These are phyloP conservation scores for Dissostichus mawsoni DNA, from an alignment of 2,113 vertebrate genomes.

Conservation along the genomic window DNA sequence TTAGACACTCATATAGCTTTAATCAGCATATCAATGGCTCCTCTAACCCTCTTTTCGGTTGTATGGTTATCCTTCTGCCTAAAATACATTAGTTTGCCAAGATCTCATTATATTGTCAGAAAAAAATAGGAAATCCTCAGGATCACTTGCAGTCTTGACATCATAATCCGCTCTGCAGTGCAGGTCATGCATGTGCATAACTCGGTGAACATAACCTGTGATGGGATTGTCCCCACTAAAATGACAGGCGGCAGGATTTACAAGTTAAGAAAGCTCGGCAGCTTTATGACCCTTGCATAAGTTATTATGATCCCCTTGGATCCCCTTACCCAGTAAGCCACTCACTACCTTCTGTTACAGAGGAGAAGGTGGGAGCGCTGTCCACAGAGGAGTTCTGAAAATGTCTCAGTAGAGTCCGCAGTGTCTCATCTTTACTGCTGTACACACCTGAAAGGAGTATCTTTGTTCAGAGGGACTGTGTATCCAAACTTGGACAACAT, in stretches of 20 bases:
- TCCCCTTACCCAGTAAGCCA: slow-evolving; percentile 87
- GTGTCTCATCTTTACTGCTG: slow-evolving; percentile 41
- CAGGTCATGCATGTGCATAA: slow-evolving; percentile 42
- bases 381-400: slow-evolving; percentile 44
- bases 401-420: slow-evolving; percentile 39
- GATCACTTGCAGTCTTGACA: neutral
- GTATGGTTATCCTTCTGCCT: too few species aligned
- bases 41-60: neutral
- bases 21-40: neutral
- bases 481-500: slow-evolving; percentile 71
- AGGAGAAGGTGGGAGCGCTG: slow-evolving; percentile 55
- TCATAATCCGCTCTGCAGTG: neutral
- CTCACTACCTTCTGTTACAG: slow-evolving; percentile 84
- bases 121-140: neutral
- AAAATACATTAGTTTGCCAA: too few species aligned
- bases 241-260: slow-evolving; percentile 85
- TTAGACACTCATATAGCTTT: slow-evolving; percentile 35
- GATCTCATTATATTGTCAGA: neutral
- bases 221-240: slow-evolving; percentile 78
- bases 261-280: slow-evolving; percentile 86
- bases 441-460: slow-evolving; percentile 52
- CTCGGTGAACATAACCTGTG: slow-evolving; percentile 44
- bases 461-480: neutral
- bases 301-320: slow-evolving; percentile 86
- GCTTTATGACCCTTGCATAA: slow-evolving; percentile 88